Evolutionary conservation across 2,888 invertebrate genomes (phyloP).

Genomic region (Scrobipalpa atriplicella): DNA sequence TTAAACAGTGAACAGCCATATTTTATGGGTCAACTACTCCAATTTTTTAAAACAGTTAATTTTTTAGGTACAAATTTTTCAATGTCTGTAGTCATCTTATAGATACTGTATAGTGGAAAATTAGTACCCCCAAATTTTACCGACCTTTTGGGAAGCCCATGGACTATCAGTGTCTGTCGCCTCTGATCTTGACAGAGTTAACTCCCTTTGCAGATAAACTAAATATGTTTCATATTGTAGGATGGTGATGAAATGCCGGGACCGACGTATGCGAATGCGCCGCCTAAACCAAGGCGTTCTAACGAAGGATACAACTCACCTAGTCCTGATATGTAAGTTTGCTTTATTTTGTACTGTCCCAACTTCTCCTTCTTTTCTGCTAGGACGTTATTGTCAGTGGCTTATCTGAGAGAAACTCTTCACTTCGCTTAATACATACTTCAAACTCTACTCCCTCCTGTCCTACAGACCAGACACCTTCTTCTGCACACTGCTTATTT

Average conservation of each 20-base stretch:
- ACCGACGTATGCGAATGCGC: constrained; percentile 94
- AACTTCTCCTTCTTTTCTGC: background rate
- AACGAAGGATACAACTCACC: constrained; percentile 90
- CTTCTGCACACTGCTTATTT: background rate
- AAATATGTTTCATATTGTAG: constrained; percentile 44
- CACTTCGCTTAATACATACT: background rate
- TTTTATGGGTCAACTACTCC: too few species aligned
- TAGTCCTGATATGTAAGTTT: constrained; percentile 85
- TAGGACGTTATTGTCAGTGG: background rate
- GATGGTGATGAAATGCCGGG: constrained; percentile 69
- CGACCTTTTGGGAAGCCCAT: too few species aligned
- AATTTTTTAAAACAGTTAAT: too few species aligned
- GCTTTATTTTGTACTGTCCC: background rate
- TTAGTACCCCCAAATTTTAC: too few species aligned
- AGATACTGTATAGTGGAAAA: too few species aligned
- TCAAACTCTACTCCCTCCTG: background rate
- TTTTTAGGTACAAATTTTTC: too few species aligned
- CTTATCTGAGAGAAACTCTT: background rate
- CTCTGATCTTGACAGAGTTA: too few species aligned
- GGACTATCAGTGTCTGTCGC: too few species aligned
- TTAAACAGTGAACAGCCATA: too few species aligned
- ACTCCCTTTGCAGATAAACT: background rate
- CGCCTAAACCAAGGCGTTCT: constrained; percentile 92
- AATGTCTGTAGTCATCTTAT: too few species aligned
- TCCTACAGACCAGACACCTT: background rate